These are phyloP conservation scores for Cistogaster globosa DNA, from an alignment of 2,888 invertebrate genomes.

Conservation along the genomic window DNA sequence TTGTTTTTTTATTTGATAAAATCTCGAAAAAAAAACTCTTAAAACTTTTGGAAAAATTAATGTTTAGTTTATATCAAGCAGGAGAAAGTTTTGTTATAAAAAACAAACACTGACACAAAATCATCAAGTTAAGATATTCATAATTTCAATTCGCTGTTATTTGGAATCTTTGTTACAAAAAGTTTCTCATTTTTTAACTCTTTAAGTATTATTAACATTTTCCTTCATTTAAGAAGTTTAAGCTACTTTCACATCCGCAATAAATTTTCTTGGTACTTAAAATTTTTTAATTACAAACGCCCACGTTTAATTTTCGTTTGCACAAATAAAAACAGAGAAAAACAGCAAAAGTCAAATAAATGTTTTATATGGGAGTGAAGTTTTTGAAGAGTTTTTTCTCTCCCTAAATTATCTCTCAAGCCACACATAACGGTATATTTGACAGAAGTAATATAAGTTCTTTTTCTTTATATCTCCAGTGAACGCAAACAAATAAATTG, in stretches of 20 bases:
- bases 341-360: not conserved
- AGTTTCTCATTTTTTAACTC: not conserved
- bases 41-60: too few species aligned
- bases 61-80: too few species aligned
- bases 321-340: not conserved
- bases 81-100: too few species aligned
- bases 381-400: not conserved
- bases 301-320: too few species aligned
- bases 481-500: slow-evolving; percentile 16
- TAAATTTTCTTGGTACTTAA: not conserved
- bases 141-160: too few species aligned
- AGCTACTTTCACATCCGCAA: not conserved
- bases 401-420: not conserved
- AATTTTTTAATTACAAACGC: not conserved
- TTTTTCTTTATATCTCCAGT: slow-evolving; percentile 6
- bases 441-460: slow-evolving; percentile 47
- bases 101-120: too few species aligned
- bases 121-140: too few species aligned
- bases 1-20: too few species aligned
- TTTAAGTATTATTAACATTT: not conserved
- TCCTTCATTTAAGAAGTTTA: not conserved
- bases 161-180: not conserved
- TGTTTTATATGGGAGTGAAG: not conserved
- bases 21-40: too few species aligned
- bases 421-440: slow-evolving; percentile 48